A percentile compares a stretch with the other conserved stretches of the same genome.
Conservation (phyloP, 2,113 vertebrate genomes). For the Scatophagus argus region DNA sequence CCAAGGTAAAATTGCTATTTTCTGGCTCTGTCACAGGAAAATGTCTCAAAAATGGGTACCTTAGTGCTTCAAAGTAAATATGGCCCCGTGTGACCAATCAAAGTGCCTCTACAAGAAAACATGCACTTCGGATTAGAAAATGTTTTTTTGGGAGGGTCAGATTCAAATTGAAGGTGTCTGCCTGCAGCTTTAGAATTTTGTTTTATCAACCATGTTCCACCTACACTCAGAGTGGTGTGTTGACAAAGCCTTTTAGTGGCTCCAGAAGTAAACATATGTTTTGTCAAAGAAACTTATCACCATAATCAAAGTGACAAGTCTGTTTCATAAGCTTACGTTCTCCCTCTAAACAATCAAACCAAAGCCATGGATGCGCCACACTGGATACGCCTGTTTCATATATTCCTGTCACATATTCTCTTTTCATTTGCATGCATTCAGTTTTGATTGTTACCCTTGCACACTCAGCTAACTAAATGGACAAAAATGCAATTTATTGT, state of each 20-base stretch:
- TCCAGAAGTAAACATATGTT: slow-evolving; percentile 33
- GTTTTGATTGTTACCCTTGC: slow-evolving; percentile 32
- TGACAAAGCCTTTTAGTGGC: slow-evolving; percentile 7
- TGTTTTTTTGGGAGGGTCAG: background rate
- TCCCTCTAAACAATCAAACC: slow-evolving; percentile 31
- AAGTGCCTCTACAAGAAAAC: background rate
- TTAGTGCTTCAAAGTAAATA: slow-evolving; percentile 41
- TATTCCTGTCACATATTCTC: slow-evolving; percentile 50
- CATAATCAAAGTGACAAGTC: slow-evolving; percentile 44
- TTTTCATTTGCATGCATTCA: slow-evolving; percentile 43
- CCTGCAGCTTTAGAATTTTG: slow-evolving; percentile 23
- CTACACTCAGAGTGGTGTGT: background rate
- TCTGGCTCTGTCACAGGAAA: slow-evolving; percentile 36
- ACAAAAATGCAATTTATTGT: slow-evolving; percentile 63
- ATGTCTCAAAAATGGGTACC: slow-evolving; percentile 43
- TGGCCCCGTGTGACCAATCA: slow-evolving; percentile 39
- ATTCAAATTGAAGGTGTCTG: slow-evolving; percentile 8
- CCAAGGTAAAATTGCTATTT: slow-evolving; percentile 58
- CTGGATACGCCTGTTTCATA: slow-evolving; percentile 39
- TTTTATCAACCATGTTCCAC: slow-evolving; percentile 24
- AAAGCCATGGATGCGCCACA: slow-evolving; percentile 12
- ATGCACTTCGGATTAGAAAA: background rate
- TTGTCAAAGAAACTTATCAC: slow-evolving; percentile 20
- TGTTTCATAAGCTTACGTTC: slow-evolving; percentile 37
- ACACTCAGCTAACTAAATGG: slow-evolving; percentile 50